A percentile compares a stretch with the other conserved stretches of the same genome.
Evolutionary conservation across 2,113 vertebrate species (phyloP).

Genomic region (Pomatostomus ruficeps): DNA sequence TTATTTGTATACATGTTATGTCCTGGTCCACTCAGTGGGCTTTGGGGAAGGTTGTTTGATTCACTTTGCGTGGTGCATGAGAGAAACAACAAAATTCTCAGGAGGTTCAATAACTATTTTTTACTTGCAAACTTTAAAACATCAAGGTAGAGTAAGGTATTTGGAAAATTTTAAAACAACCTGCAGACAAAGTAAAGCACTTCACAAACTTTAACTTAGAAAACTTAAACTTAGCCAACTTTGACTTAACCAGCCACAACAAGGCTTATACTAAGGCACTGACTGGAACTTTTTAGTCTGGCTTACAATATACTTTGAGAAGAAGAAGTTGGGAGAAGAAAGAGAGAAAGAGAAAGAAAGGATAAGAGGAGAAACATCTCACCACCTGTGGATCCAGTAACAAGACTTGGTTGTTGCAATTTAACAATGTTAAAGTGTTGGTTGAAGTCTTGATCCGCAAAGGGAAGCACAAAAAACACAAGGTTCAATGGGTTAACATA

Average conservation of each 20-base stretch:
- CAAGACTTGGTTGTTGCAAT: background rate
- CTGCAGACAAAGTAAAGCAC: background rate
- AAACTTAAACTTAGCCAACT: background rate
- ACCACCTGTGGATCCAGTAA: background rate
- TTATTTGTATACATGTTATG: background rate
- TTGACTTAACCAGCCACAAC: background rate
- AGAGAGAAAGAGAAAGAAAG: background rate
- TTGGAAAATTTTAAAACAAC: background rate
- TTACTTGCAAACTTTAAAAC: background rate
- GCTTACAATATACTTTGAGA: background rate
- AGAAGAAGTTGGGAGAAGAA: background rate
- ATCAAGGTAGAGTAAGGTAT: background rate
- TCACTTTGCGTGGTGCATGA: fast-evolving
- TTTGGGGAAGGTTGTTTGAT: background rate
- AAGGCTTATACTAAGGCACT: background rate
- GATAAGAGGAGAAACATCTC: background rate
- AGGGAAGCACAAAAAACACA: background rate
- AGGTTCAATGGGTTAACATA: background rate
- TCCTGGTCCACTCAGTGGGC: background rate
- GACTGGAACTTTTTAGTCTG: background rate
- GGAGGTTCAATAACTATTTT: background rate
- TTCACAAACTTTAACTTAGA: background rate
- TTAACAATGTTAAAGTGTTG: too few species aligned
- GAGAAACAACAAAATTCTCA: background rate
- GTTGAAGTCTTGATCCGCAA: background rate